Base-by-base conservation (phyloP, 2,113 vertebrate genomes). In the Brachyhypopomus gauderio region DNA sequence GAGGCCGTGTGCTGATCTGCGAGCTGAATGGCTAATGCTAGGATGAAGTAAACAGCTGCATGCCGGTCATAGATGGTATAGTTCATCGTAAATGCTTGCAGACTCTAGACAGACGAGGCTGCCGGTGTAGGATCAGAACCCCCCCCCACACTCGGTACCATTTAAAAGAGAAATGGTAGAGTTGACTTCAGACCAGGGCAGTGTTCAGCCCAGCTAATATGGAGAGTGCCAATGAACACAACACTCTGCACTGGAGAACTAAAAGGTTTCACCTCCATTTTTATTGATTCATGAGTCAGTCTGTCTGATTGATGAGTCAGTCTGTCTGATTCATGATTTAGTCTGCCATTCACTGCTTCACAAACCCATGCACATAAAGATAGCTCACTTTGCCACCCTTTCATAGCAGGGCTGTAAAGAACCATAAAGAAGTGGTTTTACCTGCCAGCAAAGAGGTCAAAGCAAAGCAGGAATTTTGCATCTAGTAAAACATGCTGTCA, bases 1-100 rank as follows among this genome's bases (percentile, higher is more conserved):
- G 30, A 30, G 30, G 30, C 30, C 30, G 30, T 30, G 30, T 30
- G 30, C 30, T 30, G 30, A 30, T 30, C 30, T 30, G 30, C 3
- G 58, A 58, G 59, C 58, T 80, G 79, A 85, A 84, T 84, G 16
- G 3, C 72, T 52, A 82, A 83, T 77, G 25, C 55, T 16, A 72
- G 23, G 76, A 67, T 67, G 27, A 75, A 36, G 78, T 75, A 73
- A 73, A 63, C 86, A 62, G 48, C 27, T 52, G 66, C 59, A 55
- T 45, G 70, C 62, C 9, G 19, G 56, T 30, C 22, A 59, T 41
- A 36, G 3, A 36, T 23, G 4, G 9, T 20, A 16, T 0, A 41
- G 22, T 8, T 77, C 25, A 12, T 8, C 9, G 48, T 11, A 11
- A 23, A 56, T 62, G 20, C 19, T 36, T 45, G 7, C 25, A 25